Conservation (phyloP, 2,888 invertebrate species). For the Eupithecia abbreviata region DNA sequence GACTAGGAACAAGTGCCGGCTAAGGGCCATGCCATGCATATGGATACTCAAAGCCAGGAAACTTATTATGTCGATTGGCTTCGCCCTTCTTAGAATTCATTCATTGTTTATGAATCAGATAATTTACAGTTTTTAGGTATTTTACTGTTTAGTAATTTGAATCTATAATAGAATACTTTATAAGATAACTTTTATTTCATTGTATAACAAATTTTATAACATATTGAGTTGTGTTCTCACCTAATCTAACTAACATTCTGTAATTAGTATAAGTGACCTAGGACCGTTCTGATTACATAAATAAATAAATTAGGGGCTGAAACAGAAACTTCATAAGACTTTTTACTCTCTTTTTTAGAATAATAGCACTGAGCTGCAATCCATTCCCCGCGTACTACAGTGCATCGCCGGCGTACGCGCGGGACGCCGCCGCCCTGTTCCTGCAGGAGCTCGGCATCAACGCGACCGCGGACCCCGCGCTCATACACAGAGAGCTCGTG, state of each 20-base stretch:
- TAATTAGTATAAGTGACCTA: no score
- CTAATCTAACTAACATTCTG: no score
- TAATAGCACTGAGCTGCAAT: conserved; percentile 49
- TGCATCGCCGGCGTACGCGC: conserved; percentile 46
- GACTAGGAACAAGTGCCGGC: background rate
- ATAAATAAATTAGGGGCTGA: background rate
- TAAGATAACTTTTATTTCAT: no score
- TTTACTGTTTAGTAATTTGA: no score
- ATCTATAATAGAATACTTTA: no score
- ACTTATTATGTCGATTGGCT: background rate
- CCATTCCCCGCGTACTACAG: conserved; percentile 43
- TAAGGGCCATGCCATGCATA: background rate
- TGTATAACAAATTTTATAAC: no score
- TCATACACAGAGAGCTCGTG: conserved; percentile 46
- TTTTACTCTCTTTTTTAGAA: conserved; percentile 41
- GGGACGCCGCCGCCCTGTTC: conserved; percentile 41
- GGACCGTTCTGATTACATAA: no score
- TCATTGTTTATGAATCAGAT: no score
- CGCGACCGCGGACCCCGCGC: conserved; percentile 44
- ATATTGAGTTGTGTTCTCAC: no score
- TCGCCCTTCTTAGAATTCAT: background rate
- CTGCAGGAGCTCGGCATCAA: conserved; percentile 67
- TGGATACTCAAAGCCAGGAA: background rate
- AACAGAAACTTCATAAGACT: background rate
- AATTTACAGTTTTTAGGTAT: no score